Conservation (phyloP, 2,888 invertebrate genomes). For the Sinodicranocentrus sp. region DNA sequence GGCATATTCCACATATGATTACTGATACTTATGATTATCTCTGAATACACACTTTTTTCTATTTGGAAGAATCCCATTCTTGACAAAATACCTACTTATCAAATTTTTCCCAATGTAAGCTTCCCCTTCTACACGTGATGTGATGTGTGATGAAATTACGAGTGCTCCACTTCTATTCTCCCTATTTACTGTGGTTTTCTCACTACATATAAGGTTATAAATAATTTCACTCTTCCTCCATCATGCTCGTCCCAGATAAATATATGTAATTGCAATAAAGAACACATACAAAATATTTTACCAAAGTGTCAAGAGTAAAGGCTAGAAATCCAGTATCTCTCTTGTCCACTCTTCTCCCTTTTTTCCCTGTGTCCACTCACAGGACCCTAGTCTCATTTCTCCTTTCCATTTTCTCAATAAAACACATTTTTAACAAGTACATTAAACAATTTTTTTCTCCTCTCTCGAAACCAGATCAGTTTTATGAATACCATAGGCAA, state of each 20-base stretch:
- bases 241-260: neutral
- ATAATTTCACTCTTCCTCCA: neutral
- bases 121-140: neutral
- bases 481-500: slow-evolving; percentile 53
- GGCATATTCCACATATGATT: slow-evolving; percentile 2
- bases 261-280: slow-evolving; percentile 20
- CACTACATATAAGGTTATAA: neutral
- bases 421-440: slow-evolving; percentile 57
- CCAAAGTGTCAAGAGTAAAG: slow-evolving; percentile 45
- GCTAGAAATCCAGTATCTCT: slow-evolving; percentile 46
- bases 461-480: slow-evolving; percentile 49
- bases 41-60: too few relatives aligned
- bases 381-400: slow-evolving; percentile 3
- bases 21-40: neutral
- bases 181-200: slow-evolving; percentile 24
- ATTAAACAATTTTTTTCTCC: slow-evolving; percentile 42
- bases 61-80: slow-evolving; percentile 13
- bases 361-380: slow-evolving; percentile 42
- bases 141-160: slow-evolving; percentile 9
- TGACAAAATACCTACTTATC: neutral
- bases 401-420: slow-evolving; percentile 57
- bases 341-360: slow-evolving; percentile 44
- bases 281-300: slow-evolving; percentile 43
- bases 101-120: slow-evolving; percentile 6
- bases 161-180: neutral